Conservation (phyloP, 2,797 vertebrate genomes). For the Chaenodraco wilsoni region DNA sequence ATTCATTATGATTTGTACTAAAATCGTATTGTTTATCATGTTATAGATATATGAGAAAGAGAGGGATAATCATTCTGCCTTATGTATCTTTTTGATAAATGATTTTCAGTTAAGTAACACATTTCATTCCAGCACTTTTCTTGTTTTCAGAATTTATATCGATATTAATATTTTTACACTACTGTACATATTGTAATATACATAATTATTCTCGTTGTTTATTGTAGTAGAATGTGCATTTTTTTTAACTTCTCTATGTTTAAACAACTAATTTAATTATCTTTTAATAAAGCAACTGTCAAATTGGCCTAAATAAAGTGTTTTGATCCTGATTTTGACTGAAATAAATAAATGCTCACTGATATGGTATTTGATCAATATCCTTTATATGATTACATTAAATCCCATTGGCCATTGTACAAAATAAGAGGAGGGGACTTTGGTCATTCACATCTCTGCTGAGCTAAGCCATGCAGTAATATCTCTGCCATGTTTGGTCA, state of each 20-base stretch:
- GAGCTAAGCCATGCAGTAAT: conserved; percentile 34
- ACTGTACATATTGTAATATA: no score
- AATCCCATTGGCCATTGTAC: conserved; percentile 5
- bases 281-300: no score
- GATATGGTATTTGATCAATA: conserved; percentile 4
- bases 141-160: no score
- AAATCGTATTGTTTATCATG: not conserved
- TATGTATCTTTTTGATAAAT: not conserved
- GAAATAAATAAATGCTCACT: not conserved
- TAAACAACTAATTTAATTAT: no score
- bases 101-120: not conserved
- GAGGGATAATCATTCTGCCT: not conserved
- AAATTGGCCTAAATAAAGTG: no score
- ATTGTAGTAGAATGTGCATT: no score
- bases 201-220: no score
- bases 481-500: conserved; percentile 73
- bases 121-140: not conserved
- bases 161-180: no score
- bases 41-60: not conserved
- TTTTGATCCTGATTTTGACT: no score
- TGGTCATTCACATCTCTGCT: conserved; percentile 42
- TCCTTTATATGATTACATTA: conserved; percentile 12
- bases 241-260: no score
- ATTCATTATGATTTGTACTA: not conserved
- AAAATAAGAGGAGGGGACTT: conserved; percentile 16